Evolutionary conservation across 2,888 invertebrate genomes (phyloP).

Genomic region (Galeopsomyia nigrocyanea): DNA sequence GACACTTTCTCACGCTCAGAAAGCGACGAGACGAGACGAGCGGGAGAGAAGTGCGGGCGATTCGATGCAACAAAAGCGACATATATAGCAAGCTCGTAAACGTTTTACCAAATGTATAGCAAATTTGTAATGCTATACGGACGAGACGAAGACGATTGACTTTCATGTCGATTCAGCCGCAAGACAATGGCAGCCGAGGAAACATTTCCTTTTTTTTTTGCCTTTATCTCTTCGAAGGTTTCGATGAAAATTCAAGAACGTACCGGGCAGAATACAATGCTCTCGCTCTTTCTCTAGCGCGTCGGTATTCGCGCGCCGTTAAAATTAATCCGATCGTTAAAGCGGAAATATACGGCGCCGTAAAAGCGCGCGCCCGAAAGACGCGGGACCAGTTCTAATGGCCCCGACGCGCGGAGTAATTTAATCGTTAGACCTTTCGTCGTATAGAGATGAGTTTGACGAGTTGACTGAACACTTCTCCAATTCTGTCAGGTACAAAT

Average conservation of each 20-base stretch:
- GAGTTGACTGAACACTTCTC: slow-evolving; percentile 15
- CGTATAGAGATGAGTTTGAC: slow-evolving; percentile 11
- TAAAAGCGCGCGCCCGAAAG: slow-evolving; percentile 44
- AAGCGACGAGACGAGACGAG: not conserved
- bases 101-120: too few species aligned
- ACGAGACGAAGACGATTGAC: slow-evolving; percentile 17
- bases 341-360: slow-evolving; percentile 59
- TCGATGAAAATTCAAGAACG: slow-evolving; percentile 40
- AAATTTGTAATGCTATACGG: slow-evolving; percentile 3
- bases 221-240: too few species aligned
- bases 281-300: not conserved
- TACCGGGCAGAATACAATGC: not conserved
- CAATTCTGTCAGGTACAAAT: not conserved
- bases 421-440: slow-evolving; percentile 32
- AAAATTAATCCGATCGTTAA: slow-evolving; percentile 66
- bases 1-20: not conserved
- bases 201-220: slow-evolving; percentile 19
- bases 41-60: not conserved
- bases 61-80: too few species aligned
- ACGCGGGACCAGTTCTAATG: slow-evolving; percentile 37
- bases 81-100: too few species aligned
- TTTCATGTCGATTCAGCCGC: slow-evolving; percentile 29
- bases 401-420: slow-evolving; percentile 10
- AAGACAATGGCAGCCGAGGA: slow-evolving; percentile 5
- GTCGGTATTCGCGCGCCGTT: slow-evolving; percentile 54